Conservation (phyloP, 2,888 invertebrate genomes). For the Coelopa pilipes region DNA sequence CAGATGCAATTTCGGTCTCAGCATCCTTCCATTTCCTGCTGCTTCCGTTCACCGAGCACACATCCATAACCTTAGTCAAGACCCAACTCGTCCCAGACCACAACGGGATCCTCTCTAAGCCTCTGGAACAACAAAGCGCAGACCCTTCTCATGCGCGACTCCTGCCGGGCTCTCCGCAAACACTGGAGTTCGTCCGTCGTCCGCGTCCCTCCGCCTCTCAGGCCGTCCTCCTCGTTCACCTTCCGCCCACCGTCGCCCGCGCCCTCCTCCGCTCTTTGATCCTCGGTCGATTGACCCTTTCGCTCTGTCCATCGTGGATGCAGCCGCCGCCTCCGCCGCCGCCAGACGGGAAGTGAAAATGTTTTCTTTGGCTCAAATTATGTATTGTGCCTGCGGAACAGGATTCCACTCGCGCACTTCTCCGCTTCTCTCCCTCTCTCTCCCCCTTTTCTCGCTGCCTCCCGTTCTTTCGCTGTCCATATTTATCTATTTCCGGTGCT, state of each 20-base stretch:
- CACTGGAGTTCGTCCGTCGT: background rate
- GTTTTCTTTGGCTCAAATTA: constrained; percentile 27
- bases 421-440: constrained; percentile 1
- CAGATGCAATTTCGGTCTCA: too few relatives aligned
- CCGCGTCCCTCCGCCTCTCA: background rate
- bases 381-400: constrained; percentile 21
- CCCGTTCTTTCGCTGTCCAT: background rate
- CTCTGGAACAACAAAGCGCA: too few relatives aligned
- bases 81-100: too few relatives aligned
- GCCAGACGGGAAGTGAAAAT: constrained; percentile 18
- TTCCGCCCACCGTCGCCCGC: background rate
- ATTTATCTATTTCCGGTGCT: constrained; percentile 12
- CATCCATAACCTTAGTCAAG: too few relatives aligned
- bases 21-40: too few relatives aligned
- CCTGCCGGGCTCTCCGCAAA: too few relatives aligned
- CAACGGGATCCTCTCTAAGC: too few relatives aligned
- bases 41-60: too few relatives aligned
- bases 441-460: background rate
- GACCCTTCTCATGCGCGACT: too few relatives aligned
- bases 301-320: background rate
- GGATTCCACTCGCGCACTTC: background rate
- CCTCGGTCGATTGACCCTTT: constrained; percentile 8
- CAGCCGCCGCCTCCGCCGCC: background rate
- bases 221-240: background rate
- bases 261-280: background rate